Evolutionary conservation across 2,888 invertebrate genomes (phyloP).

Genomic region (Phanerotoma sp.): DNA sequence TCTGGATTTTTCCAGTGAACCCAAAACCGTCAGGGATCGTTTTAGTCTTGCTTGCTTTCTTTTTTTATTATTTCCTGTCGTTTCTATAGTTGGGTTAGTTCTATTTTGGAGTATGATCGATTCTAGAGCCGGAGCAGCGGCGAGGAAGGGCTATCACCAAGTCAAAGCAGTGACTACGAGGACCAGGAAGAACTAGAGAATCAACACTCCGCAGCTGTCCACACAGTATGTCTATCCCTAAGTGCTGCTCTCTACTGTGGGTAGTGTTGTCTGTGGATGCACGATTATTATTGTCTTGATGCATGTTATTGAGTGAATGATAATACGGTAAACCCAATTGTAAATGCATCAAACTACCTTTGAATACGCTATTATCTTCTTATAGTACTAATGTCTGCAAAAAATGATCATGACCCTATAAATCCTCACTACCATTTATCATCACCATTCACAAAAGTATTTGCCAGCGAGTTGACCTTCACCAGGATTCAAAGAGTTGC

Average conservation of each 20-base stretch:
- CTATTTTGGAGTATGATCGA: conserved; percentile 30
- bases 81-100: conserved; percentile 16
- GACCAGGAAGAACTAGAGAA: conserved; percentile 67
- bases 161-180: conserved; percentile 71
- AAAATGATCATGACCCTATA: too few relatives aligned
- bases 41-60: not conserved
- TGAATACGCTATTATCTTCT: conserved; percentile 10
- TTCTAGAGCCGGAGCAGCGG: conserved; percentile 61
- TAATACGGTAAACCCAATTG: too few relatives aligned
- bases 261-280: not conserved
- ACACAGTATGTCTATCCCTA: conserved; percentile 64
- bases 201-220: conserved; percentile 66
- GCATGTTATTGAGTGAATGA: too few relatives aligned
- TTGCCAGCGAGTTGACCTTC: conserved; percentile 43
- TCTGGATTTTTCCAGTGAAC: not conserved
- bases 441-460: too few relatives aligned
- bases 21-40: not conserved
- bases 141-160: conserved; percentile 65
- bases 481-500: not conserved
- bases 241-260: conserved; percentile 3
- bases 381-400: too few relatives aligned
- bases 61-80: not conserved
- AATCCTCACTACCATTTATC: too few relatives aligned
- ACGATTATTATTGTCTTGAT: too few relatives aligned
- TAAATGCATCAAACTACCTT: too few relatives aligned